phyloP scores from a whole-genome alignment of 2,797 vertebrate genomes.

The Chaetophractus vellerosus region DNA sequence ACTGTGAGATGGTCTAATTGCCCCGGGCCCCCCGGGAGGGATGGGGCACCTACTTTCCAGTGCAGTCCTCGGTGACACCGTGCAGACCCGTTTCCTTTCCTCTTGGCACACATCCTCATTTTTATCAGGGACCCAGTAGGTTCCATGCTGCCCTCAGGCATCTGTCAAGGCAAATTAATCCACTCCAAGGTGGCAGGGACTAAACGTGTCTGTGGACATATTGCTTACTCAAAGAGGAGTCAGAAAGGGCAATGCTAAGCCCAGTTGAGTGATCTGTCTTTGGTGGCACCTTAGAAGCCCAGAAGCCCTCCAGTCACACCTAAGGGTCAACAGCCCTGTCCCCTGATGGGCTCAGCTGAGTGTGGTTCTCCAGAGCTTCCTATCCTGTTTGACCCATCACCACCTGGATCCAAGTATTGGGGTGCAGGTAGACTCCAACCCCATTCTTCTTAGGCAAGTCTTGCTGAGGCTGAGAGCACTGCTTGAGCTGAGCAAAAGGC shows the following conservation, averaged over 20 bases:
- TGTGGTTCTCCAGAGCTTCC: not conserved
- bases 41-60: not conserved
- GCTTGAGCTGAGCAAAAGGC: not conserved
- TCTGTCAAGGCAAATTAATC: slow-evolving; percentile 80
- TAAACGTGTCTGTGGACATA: slow-evolving; percentile 8
- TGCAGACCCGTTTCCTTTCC: not conserved
- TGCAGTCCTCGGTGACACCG: not conserved
- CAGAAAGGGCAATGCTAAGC: not conserved
- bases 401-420: fast-evolving
- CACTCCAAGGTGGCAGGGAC: slow-evolving; percentile 44
- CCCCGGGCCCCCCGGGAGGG: not conserved
- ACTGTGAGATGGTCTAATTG: fast-evolving
- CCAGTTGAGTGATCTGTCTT: fast-evolving
- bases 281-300: not conserved
- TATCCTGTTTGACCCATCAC: not conserved
- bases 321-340: not conserved
- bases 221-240: slow-evolving; percentile 42
- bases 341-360: not conserved
- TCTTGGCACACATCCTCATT: not conserved
- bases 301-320: not conserved
- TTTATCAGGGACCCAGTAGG: slow-evolving; percentile 63
- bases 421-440: too few relatives aligned
- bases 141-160: slow-evolving; percentile 80
- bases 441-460: not conserved
- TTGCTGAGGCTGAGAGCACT: fast-evolving